These are phyloP conservation scores for Amiota communis DNA, from an alignment of 2,888 invertebrate genomes.

Conservation along the genomic window DNA sequence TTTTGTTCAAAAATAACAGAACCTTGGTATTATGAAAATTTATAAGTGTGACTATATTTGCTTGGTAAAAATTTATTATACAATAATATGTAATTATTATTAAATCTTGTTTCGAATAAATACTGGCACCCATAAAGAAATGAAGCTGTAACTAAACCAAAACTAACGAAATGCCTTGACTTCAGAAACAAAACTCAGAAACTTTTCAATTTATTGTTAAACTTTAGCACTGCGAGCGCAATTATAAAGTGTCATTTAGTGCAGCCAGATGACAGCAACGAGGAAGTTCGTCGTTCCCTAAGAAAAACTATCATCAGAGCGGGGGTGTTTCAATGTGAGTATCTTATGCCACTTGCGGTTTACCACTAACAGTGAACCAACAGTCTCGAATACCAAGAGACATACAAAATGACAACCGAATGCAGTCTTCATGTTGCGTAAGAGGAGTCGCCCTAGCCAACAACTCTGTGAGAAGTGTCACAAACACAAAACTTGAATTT, in stretches of 20 bases:
- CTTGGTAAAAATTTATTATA: too few species aligned
- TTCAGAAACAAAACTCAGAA: conserved; percentile 55
- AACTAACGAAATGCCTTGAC: conserved; percentile 49
- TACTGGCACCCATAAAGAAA: too few species aligned
- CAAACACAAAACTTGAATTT: conserved; percentile 58
- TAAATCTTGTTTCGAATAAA: too few species aligned
- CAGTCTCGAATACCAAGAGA: conserved; percentile 6
- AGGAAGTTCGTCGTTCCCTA: not conserved
- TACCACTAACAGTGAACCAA: conserved; percentile 39
- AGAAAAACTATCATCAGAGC: not conserved
- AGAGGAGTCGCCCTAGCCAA: not conserved
- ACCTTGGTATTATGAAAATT: too few species aligned
- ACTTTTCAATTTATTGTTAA: conserved; percentile 69
- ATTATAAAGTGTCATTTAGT: conserved; percentile 69
- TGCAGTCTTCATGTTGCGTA: conserved; percentile 18
- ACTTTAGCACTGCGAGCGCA: conserved; percentile 67
- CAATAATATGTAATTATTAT: too few species aligned
- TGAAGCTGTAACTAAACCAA: too few species aligned
- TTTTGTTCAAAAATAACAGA: too few species aligned
- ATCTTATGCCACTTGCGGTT: conserved; percentile 33
- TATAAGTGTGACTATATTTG: too few species aligned
- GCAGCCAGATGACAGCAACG: conserved; percentile 34
- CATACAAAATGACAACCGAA: conserved; percentile 15
- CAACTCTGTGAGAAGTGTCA: conserved; percentile 54
- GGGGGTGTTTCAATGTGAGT: not conserved